Conservation (phyloP, 2,888 invertebrate genomes). For the Scelioninae gen. 1 region DNA sequence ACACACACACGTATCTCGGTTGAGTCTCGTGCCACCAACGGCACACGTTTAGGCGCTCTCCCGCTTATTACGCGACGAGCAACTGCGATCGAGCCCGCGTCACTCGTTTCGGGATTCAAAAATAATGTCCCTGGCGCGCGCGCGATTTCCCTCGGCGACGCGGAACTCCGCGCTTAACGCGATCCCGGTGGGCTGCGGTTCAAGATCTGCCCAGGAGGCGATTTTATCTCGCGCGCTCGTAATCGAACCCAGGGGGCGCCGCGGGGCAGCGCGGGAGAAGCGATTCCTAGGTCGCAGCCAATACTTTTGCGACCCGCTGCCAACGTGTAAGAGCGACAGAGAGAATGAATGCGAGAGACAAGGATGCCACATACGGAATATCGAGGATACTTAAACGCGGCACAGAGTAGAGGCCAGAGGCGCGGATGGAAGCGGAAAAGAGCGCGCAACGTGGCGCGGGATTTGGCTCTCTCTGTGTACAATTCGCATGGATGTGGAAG, state of each 20-base stretch:
- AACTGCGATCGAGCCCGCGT: slow-evolving; percentile 71
- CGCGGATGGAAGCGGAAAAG: too few species aligned
- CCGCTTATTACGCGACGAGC: slow-evolving; percentile 76
- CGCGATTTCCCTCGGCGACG: slow-evolving; percentile 31
- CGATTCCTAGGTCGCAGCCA: slow-evolving; percentile 56
- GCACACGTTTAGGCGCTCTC: slow-evolving; percentile 66
- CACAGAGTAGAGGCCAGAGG: too few species aligned
- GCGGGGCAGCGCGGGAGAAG: slow-evolving; percentile 46
- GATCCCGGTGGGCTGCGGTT: slow-evolving; percentile 60
- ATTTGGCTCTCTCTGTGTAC: too few species aligned
- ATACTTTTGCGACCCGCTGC: too few species aligned
- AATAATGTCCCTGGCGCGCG: slow-evolving; percentile 60
- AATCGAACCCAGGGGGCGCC: slow-evolving; percentile 50
- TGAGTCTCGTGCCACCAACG: slow-evolving; percentile 74
- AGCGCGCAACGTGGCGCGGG: too few species aligned
- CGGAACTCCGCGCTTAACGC: slow-evolving; percentile 9
- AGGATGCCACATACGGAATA: too few species aligned
- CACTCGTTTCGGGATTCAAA: slow-evolving; percentile 64
- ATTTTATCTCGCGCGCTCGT: slow-evolving; percentile 55
- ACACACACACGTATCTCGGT: slow-evolving; percentile 48
- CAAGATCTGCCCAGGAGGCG: slow-evolving; percentile 30
- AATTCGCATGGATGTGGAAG: too few species aligned
- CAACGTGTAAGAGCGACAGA: too few species aligned
- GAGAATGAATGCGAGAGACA: too few species aligned
- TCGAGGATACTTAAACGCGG: too few species aligned